These are phyloP conservation scores for Eumerus sabulonum DNA, from an alignment of 2,888 invertebrate genomes.

Conservation along the genomic window DNA sequence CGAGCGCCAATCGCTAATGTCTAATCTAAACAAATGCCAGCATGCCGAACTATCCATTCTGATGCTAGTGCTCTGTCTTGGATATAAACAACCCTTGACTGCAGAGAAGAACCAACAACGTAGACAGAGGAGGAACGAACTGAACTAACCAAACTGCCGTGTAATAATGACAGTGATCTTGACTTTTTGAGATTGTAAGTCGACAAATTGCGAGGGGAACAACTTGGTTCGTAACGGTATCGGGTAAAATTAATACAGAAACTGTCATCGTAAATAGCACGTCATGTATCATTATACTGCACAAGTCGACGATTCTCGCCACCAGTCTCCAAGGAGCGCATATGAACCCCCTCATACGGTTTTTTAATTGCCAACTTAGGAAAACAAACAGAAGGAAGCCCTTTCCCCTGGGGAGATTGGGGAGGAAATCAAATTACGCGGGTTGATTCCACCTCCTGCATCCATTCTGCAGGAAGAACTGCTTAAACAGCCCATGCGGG, in stretches of 20 bases:
- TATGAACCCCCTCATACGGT: slow-evolving; percentile 56
- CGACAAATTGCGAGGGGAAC: slow-evolving; percentile 58
- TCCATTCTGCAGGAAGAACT: slow-evolving; percentile 25
- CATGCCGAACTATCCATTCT: neutral
- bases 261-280: slow-evolving; percentile 77
- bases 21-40: slow-evolving; percentile 40
- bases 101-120: neutral
- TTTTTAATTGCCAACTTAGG: slow-evolving; percentile 78
- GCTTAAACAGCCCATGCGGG: neutral
- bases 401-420: neutral
- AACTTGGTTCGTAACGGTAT: slow-evolving; percentile 46
- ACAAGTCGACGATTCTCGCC: slow-evolving; percentile 12
- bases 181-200: neutral
- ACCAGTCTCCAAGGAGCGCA: slow-evolving; percentile 56
- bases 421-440: slow-evolving; percentile 76
- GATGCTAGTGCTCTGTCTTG: no score
- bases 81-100: slow-evolving; percentile 33
- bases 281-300: slow-evolving; percentile 75
- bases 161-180: slow-evolving; percentile 43
- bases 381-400: slow-evolving; percentile 75
- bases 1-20: slow-evolving; percentile 33
- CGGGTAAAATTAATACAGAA: slow-evolving; percentile 75
- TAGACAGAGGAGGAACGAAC: neutral
- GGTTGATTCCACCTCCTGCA: slow-evolving; percentile 72
- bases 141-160: slow-evolving; percentile 32